Conservation (phyloP, 1,140 invertebrate genomes). For the Lasioglossum baleicum region DNA sequence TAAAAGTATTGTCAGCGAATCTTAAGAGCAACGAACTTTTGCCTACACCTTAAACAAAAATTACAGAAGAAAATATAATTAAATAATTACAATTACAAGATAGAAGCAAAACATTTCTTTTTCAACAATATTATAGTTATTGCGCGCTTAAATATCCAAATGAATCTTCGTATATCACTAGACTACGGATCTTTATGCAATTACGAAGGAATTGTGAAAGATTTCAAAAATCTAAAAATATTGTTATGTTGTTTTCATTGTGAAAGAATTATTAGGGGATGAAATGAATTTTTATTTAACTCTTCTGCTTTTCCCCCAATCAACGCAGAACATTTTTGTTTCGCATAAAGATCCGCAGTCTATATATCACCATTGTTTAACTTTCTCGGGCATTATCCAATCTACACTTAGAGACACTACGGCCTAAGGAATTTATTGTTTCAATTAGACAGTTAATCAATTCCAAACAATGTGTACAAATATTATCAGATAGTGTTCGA, state of each 20-base stretch:
- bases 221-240: too few species aligned
- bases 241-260: too few species aligned
- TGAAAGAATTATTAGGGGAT: too few species aligned
- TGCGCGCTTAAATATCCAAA: background rate
- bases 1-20: constrained; percentile 99
- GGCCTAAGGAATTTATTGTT: background rate
- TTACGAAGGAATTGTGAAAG: too few species aligned
- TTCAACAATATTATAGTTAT: background rate
- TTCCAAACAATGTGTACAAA: background rate
- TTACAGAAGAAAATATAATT: constrained; percentile 1
- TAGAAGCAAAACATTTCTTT: background rate
- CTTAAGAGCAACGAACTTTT: constrained; percentile 98
- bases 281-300: too few species aligned
- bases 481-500: background rate
- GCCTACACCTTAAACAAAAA: constrained; percentile 92
- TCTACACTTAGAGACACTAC: background rate
- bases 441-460: background rate
- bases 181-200: too few species aligned
- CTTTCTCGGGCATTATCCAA: background rate
- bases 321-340: too few species aligned
- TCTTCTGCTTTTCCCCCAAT: too few species aligned
- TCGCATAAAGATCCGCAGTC: too few species aligned
- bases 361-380: background rate
- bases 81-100: background rate
- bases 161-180: background rate